Base-by-base conservation (phyloP, 2,797 vertebrate genomes). In the Eospalax fontanierii region DNA sequence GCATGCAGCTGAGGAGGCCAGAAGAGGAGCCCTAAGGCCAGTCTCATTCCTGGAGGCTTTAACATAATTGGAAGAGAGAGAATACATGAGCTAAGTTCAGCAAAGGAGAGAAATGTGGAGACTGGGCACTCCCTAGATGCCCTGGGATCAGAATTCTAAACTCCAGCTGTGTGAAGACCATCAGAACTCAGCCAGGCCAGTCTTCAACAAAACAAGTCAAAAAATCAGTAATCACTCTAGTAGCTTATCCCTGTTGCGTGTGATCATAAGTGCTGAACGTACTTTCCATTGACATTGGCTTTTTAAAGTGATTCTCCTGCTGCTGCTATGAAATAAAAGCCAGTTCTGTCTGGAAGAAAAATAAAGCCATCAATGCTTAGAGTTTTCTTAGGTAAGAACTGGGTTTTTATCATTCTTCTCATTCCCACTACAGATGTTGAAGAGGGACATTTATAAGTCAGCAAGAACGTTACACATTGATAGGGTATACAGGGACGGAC, bases 271-370 rank as follows among this genome's bases (percentile, higher is more conserved):
- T 22, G 30, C 40, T 92, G 74, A 95, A 90, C 93, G 61, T 59
- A 65, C 30, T 96, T 95, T 94, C 76, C 59, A 61, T 82, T 6
- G 14, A 71, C 71, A 71, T 22, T 92, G 85, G 83, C 65, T 94
- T 96, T 93, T 92, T 81, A 94, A 93, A 96, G 87, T 68, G 80
- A 86, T 83, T 95, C 93, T 92, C 33, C 80, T 84, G 35, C 87
- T 89, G 26, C 83, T 40, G 5, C 81, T 91, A 54, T 30, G 40
- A 91, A 94, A 94, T 91, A 95, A 97, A 96, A 91, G 57, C 70
- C 19, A 21, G 79, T 66, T 97, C 90, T 87, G 80, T 89, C 68
- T 70, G 50, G 43, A 95, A 93, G 93, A 94, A 93, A 95, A 94
- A 95, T 89, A 87, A 94, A 93, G 80, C 59, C 68, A 65, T 93